These are phyloP conservation scores for Morus bassanus DNA, from an alignment of 2,797 vertebrate species.

Conservation along the genomic window DNA sequence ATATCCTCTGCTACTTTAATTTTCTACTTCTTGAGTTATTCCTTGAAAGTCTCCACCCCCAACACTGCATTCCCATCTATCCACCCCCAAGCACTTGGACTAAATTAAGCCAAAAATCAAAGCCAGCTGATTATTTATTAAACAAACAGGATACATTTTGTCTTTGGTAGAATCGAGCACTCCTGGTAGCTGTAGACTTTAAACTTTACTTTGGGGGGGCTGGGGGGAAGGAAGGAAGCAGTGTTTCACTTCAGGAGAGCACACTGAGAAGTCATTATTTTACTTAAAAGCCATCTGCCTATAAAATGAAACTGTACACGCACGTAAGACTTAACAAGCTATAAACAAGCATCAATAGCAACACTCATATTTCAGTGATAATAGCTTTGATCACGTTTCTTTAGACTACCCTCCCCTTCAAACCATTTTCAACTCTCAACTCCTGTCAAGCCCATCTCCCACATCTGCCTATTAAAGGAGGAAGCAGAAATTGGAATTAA, in stretches of 20 bases:
- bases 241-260: slow-evolving; percentile 10
- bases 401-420: neutral
- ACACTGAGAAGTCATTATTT: neutral
- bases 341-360: slow-evolving; percentile 27
- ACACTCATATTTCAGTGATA: neutral
- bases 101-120: slow-evolving; percentile 41
- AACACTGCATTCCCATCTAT: neutral
- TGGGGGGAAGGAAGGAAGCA: neutral
- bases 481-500: neutral
- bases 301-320: neutral
- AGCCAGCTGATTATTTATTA: slow-evolving; percentile 56
- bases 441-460: neutral
- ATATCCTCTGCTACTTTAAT: neutral
- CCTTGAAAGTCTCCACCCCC: slow-evolving; percentile 31
- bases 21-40: neutral
- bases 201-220: neutral
- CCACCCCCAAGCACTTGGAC: neutral
- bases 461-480: neutral
- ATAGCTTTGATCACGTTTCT: neutral
- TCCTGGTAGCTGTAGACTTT: neutral
- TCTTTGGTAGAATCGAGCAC: neutral
- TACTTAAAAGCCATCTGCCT: slow-evolving; percentile 30
- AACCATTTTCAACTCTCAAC: neutral
- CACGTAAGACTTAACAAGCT: neutral
- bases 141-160: slow-evolving; percentile 46